phyloP scores from a whole-genome alignment of 2,113 vertebrate species.

The Bubo blakistoni region DNA sequence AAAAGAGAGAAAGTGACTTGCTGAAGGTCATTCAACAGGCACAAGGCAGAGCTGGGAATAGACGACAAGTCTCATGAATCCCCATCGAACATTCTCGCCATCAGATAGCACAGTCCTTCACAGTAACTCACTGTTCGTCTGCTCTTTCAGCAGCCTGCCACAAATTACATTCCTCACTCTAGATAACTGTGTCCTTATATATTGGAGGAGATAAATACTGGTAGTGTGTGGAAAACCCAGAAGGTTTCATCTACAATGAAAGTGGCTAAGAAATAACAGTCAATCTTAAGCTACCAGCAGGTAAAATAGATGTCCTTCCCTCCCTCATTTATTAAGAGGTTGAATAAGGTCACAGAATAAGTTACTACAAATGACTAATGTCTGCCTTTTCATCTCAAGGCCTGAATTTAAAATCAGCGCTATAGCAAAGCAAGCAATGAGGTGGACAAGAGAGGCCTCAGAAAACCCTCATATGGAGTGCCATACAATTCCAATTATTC shows the following conservation, averaged over 20 bases:
- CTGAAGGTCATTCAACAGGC: slow-evolving; percentile 45
- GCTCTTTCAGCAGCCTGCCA: slow-evolving; percentile 5
- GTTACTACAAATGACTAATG: not conserved
- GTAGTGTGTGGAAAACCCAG: not conserved
- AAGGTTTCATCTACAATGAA: not conserved
- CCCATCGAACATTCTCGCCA: not conserved
- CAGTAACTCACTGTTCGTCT: not conserved
- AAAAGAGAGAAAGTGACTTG: slow-evolving; percentile 17
- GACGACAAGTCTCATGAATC: not conserved
- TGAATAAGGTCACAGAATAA: not conserved
- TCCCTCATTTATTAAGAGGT: not conserved
- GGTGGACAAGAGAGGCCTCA: not conserved
- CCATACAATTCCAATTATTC: not conserved
- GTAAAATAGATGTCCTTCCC: not conserved
- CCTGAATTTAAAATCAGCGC: not conserved
- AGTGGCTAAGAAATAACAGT: not conserved
- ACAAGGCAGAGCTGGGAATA: not conserved
- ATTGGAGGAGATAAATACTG: not conserved
- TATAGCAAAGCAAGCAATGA: not conserved
- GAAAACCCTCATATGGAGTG: not conserved
- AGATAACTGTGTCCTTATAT: not conserved
- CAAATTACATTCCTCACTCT: slow-evolving; percentile 21
- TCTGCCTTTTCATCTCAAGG: not conserved
- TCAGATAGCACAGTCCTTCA: slow-evolving; percentile 7
- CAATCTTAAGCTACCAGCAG: not conserved